Evolutionary conservation across 30 jellyfish, hydroid and myxozoan genomes (phyloP).

Genomic region (Rhopilema esculentum): DNA sequence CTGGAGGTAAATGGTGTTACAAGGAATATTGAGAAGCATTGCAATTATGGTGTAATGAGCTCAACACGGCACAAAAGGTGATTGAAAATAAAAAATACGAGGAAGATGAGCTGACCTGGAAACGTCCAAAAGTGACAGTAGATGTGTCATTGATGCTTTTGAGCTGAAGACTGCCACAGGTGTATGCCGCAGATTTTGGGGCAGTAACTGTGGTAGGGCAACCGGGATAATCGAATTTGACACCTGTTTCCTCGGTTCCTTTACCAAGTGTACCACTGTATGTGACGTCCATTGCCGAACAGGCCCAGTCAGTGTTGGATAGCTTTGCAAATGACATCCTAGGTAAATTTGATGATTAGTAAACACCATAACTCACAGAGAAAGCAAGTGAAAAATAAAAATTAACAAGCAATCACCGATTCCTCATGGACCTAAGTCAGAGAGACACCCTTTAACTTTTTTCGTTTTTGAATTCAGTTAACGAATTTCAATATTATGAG

Average conservation of each 20-base stretch:
- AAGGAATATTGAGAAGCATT: no score
- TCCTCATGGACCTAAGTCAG: no score
- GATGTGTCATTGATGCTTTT: neutral
- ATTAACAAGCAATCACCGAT: neutral
- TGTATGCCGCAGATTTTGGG: conserved; percentile 54
- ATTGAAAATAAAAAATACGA: neutral
- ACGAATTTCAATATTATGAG: no score
- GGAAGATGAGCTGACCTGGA: conserved; percentile 34
- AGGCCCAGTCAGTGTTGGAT: conserved; percentile 52
- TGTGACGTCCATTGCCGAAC: conserved; percentile 30
- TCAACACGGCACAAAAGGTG: neutral
- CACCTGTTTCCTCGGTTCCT: conserved; percentile 4
- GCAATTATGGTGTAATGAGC: no score
- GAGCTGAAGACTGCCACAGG: conserved; percentile 33
- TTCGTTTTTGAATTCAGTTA: no score
- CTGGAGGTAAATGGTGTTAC: no score
- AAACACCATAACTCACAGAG: neutral
- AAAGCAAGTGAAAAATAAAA: neutral
- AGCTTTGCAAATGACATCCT: conserved; percentile 43
- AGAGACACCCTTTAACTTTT: no score
- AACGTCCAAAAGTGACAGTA: conserved; percentile 14
- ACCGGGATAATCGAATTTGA: neutral
- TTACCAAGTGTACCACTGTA: conserved; percentile 48
- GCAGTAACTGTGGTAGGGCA: conserved; percentile 16
- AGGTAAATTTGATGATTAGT: neutral